Evolutionary conservation across 1,140 invertebrate genomes (phyloP).

Genomic region (Leptoteleia sp.): DNA sequence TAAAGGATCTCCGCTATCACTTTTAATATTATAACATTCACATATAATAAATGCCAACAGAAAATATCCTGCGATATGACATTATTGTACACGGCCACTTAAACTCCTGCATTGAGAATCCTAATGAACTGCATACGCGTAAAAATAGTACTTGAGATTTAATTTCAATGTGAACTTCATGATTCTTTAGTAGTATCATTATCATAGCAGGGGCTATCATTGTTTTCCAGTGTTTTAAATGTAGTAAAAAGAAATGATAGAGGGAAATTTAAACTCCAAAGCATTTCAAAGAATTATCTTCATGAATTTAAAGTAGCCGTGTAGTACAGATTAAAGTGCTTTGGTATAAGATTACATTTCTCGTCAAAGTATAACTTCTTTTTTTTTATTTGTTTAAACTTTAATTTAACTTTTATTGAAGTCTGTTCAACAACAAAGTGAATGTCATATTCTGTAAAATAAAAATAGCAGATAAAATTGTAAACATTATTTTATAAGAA

Average conservation of each 20-base stretch:
- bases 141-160: constrained; percentile 42
- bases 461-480: too few species aligned
- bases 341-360: constrained; percentile 15
- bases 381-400: too few species aligned
- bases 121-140: constrained; percentile 47
- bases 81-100: constrained; percentile 32
- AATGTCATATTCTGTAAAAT: too few species aligned
- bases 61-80: constrained; percentile 21
- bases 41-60: constrained; percentile 24
- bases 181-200: constrained; percentile 15
- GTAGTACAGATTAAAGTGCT: constrained; percentile 17
- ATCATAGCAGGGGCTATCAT: constrained; percentile 23
- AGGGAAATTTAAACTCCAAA: constrained; percentile 1
- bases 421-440: too few species aligned
- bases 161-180: constrained; percentile 26
- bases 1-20: constrained; percentile 2
- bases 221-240: constrained; percentile 30
- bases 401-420: neutral
- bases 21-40: constrained; percentile 8
- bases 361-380: neutral
- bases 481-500: too few species aligned
- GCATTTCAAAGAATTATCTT: constrained; percentile 24
- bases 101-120: constrained; percentile 26
- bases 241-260: constrained; percentile 14
- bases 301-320: constrained; percentile 17